phyloP scores from a whole-genome alignment of 2,113 vertebrate genomes.

The Chlamydotis undulata region DNA sequence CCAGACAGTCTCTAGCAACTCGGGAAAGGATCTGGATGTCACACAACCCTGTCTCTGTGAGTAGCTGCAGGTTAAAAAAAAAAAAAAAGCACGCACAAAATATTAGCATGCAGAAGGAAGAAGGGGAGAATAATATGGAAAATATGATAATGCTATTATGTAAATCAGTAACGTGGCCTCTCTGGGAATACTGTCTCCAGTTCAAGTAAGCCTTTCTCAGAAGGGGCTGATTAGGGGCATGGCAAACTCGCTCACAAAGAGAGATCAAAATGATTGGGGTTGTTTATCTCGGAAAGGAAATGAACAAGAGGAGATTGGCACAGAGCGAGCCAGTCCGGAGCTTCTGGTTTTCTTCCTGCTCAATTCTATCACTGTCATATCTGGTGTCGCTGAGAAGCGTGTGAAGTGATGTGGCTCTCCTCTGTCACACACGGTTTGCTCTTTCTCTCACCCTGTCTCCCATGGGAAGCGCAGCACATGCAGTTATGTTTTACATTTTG shows the following conservation, averaged over 20 bases:
- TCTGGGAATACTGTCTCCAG: slow-evolving; percentile 61
- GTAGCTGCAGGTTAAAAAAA: not conserved
- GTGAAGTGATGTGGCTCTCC: not conserved
- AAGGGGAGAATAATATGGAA: slow-evolving; percentile 48
- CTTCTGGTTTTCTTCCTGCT: slow-evolving; percentile 21
- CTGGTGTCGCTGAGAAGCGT: not conserved
- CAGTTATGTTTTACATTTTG: not conserved
- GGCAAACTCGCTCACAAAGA: not conserved
- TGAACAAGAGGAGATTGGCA: slow-evolving; percentile 25
- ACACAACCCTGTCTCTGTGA: not conserved
- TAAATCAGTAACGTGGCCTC: slow-evolving; percentile 1
- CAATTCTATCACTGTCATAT: not conserved
- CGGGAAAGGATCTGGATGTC: not conserved
- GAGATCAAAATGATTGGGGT: not conserved
- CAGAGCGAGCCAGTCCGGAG: not conserved
- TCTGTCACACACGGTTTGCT: not conserved
- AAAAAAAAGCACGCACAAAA: not conserved
- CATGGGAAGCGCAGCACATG: not conserved
- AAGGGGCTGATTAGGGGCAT: slow-evolving; percentile 41
- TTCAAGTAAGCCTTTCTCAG: slow-evolving; percentile 43
- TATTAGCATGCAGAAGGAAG: slow-evolving; percentile 37
- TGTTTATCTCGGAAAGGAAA: slow-evolving; percentile 51
- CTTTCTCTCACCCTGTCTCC: not conserved
- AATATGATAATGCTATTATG: slow-evolving; percentile 69
- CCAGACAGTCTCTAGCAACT: not conserved